phyloP scores from a whole-genome alignment of 1,140 invertebrate species.

The Samia ricini region DNA sequence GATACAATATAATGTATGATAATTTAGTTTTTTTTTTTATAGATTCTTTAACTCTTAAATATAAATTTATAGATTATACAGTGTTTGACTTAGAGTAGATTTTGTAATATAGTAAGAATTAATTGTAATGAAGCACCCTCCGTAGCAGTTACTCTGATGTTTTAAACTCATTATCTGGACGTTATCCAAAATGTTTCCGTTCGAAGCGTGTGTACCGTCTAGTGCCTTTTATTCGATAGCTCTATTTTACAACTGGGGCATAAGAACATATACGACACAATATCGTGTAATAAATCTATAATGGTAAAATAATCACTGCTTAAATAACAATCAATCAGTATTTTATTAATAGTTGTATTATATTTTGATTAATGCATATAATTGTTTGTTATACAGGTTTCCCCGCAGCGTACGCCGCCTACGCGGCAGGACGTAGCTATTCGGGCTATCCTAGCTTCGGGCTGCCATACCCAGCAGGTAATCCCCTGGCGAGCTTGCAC shows the following conservation, averaged over 20 bases:
- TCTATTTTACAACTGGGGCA: slow-evolving; percentile 64
- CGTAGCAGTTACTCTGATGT: background rate
- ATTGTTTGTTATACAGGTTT: slow-evolving; percentile 87
- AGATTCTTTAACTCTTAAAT: background rate
- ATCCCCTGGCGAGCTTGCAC: slow-evolving; percentile 85
- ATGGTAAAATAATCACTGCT: background rate
- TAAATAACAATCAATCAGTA: too few species aligned
- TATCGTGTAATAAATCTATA: slow-evolving; percentile 34
- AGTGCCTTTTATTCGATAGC: slow-evolving; percentile 57
- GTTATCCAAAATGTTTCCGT: slow-evolving; percentile 64
- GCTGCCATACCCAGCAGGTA: slow-evolving; percentile 97
- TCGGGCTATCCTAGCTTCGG: slow-evolving; percentile 97
- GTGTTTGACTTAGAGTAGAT: background rate
- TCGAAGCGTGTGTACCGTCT: slow-evolving; percentile 40
- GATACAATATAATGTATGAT: background rate
- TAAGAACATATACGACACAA: slow-evolving; percentile 45
- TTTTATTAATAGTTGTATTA: background rate
- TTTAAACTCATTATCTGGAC: slow-evolving; percentile 56
- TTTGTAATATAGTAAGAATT: background rate
- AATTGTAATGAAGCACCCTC: background rate
- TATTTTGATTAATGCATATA: slow-evolving; percentile 35
- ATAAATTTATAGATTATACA: background rate
- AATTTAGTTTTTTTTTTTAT: background rate
- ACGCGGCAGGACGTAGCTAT: slow-evolving; percentile 95
- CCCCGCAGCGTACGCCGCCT: slow-evolving; percentile 94